Percentiles rank a stretch among this genome's conserved stretches.
Conservation (phyloP, 2,888 invertebrate genomes). For the Drosophila mercatorum region DNA sequence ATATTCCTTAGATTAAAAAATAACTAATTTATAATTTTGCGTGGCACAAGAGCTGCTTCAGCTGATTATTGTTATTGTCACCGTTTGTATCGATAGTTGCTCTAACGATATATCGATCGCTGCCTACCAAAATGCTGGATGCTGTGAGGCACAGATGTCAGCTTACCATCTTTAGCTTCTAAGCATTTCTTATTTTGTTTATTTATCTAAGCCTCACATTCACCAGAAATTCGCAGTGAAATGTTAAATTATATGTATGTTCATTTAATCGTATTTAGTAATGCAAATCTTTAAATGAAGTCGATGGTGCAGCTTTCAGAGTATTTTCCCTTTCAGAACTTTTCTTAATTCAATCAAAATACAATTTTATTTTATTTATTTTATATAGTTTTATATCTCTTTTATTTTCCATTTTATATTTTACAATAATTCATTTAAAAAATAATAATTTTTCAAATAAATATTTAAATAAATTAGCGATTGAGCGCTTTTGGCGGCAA, state of each 20-base stretch:
- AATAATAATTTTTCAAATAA: too few species aligned
- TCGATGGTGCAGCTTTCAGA: too few species aligned
- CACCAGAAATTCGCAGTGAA: neutral
- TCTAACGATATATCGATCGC: conserved; percentile 25
- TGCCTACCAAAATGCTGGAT: conserved; percentile 4
- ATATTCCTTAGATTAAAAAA: conserved; percentile 47
- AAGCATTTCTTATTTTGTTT: neutral
- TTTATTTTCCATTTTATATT: too few species aligned
- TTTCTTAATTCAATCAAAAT: too few species aligned
- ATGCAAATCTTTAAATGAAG: too few species aligned
- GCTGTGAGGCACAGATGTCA: neutral
- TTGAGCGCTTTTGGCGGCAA: conserved; percentile 15
- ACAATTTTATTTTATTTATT: too few species aligned
- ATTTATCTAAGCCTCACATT: neutral
- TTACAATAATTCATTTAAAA: too few species aligned
- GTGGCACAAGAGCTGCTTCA: conserved; percentile 74
- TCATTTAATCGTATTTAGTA: too few species aligned
- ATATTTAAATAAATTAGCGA: neutral
- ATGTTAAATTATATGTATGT: neutral
- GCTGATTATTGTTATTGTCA: conserved; percentile 77
- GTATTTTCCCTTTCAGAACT: too few species aligned
- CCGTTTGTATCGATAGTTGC: conserved; percentile 43
- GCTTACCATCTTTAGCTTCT: neutral
- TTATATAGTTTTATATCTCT: too few species aligned
- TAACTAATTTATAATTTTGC: conserved; percentile 65